Conservation (phyloP, 2,888 invertebrate species). For the Rotaria sp. region DNA sequence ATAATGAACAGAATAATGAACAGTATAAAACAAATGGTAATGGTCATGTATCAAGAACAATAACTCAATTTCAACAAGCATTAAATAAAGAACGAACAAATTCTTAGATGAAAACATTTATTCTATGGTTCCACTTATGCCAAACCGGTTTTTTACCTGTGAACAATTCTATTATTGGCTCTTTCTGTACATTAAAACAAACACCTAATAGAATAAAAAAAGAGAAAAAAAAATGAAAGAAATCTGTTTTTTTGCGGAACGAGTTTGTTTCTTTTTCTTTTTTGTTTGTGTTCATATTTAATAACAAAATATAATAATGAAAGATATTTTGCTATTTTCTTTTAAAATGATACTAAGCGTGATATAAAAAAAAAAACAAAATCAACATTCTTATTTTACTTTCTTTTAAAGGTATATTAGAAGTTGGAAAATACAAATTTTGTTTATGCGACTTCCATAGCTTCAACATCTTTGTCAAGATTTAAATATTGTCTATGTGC, state of each 20-base stretch:
- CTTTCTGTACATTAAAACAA: background rate
- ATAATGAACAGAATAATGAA: background rate
- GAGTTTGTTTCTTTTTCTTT: background rate
- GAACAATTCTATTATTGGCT: background rate
- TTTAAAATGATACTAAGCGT: background rate
- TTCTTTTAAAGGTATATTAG: background rate
- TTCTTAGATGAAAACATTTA: background rate
- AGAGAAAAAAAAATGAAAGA: background rate
- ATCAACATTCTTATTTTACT: background rate
- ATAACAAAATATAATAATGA: background rate
- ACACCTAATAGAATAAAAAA: background rate
- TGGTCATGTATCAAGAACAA: background rate
- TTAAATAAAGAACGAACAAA: background rate
- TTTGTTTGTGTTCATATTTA: background rate
- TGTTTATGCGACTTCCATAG: background rate
- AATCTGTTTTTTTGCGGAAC: background rate
- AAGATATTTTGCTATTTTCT: background rate
- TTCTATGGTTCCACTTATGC: background rate
- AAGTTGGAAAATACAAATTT: background rate
- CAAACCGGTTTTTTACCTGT: conserved; percentile 8
- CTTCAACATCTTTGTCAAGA: background rate
- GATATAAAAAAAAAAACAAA: background rate
- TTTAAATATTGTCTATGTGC: background rate
- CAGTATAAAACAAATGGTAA: conserved; percentile 4
- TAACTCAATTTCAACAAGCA: background rate